Base-by-base conservation (phyloP, 2,888 invertebrate genomes). In the Ganaspis brasiliensis region DNA sequence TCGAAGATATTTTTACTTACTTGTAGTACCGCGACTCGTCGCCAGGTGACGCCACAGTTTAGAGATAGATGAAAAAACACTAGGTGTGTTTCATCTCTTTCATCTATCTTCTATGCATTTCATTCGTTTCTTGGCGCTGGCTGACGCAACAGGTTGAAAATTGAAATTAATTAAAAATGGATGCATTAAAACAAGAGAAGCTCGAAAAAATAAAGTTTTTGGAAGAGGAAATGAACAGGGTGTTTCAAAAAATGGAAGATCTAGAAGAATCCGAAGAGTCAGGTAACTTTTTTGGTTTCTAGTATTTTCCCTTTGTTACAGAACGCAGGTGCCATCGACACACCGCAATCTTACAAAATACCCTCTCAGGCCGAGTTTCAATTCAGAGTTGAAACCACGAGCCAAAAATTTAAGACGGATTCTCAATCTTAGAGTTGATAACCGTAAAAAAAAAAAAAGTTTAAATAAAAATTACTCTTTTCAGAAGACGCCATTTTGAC, bases 31-130 rank as follows among this genome's bases (percentile, higher is more conserved):
- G 49, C 49, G 49, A 49, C 49, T 49, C 5, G 49, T 49, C 49
- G 49, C 49, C 49, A 49, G 49, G n/a, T 49, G 49, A 49, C 49
- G 49, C 49, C 49, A 49, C 49, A 49, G 16, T 49, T 49, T 49
- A 49, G 16, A 49, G 49, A 16, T 49, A 45, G 49, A 49, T 49
- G 49, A 49, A 49, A 16, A 49, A 49, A 49, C 14, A 2, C 49
- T 16, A 16, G 14, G 10, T 2, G 14, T 16, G 16, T 16, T 16
- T 16, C 16, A 16, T 49, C 16, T 49, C 10, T 16, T 16, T 49
- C n/a, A 2, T n/a, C 49, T 49, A 49, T 49, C 49, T n/a, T n/a
- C 14, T n/a, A n/a, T 40, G 12, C 40, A 40, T 14, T n/a, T 49
- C 49, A 49, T 49, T 49, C 16, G n/a, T 49, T 49, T 49, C 49